phyloP scores from a whole-genome alignment of 2,888 invertebrate genomes.

The Masnerella sp. region DNA sequence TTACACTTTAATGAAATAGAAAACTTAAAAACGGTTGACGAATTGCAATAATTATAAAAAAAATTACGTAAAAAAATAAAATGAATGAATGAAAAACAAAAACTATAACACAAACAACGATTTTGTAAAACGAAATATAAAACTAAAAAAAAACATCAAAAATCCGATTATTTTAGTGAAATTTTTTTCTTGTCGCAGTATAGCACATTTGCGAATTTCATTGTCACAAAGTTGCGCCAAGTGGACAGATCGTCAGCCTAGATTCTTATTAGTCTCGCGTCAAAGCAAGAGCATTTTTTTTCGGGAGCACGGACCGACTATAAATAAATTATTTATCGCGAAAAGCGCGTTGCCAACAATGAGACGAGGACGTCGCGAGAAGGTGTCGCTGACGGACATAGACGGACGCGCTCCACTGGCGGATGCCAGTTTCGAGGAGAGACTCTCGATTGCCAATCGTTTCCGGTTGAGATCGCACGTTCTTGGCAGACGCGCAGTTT shows the following conservation, averaged over 20 bases:
- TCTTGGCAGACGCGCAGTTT: constrained; percentile 47
- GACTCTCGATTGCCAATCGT: constrained; percentile 73
- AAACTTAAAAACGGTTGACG: too few species aligned
- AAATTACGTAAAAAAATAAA: too few species aligned
- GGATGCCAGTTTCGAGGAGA: constrained; percentile 74
- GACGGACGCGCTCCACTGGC: constrained; percentile 53
- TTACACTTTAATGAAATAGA: too few species aligned
- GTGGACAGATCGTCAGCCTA: constrained; percentile 49
- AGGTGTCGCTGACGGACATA: constrained; percentile 53
- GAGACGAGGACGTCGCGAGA: constrained; percentile 57
- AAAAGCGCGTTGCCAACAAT: constrained; percentile 58
- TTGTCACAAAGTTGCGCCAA: constrained; percentile 49
- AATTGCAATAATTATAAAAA: too few species aligned
- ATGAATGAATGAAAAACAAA: too few species aligned
- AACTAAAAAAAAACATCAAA: too few species aligned
- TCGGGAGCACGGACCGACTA: constrained; percentile 47
- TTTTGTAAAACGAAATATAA: too few species aligned
- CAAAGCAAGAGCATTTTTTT: constrained; percentile 60
- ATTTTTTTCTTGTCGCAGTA: too few species aligned
- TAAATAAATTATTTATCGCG: constrained; percentile 60
- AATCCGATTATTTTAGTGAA: too few species aligned
- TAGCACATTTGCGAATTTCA: constrained; percentile 44
- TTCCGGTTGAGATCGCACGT: constrained; percentile 64
- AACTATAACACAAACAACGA: too few species aligned
- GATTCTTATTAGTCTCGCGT: constrained; percentile 60